phyloP scores from a whole-genome alignment of 2,113 vertebrate genomes.

The Epinephelus lanceolatus region DNA sequence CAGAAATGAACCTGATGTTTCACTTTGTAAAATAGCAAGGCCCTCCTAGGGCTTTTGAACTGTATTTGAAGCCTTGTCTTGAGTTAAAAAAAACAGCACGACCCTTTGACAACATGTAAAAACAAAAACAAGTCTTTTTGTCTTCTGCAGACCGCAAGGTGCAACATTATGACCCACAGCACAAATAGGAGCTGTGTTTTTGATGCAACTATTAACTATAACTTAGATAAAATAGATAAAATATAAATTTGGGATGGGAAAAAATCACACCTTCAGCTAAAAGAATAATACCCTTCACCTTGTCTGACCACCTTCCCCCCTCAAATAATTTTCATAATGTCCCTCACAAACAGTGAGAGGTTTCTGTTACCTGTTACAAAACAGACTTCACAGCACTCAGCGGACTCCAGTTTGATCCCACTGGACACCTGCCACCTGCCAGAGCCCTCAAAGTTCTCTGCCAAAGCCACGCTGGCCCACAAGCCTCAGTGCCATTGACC shows the following conservation, averaged over 20 bases:
- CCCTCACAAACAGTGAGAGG: not conserved
- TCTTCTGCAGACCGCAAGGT: not conserved
- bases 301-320: not conserved
- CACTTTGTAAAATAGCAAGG: too few relatives aligned
- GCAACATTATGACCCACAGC: not conserved
- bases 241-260: not conserved
- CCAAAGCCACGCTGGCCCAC: slow-evolving; percentile 16
- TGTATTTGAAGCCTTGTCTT: too few relatives aligned
- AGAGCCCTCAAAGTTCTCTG: slow-evolving; percentile 26
- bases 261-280: not conserved
- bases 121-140: too few relatives aligned
- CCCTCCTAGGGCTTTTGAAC: too few relatives aligned
- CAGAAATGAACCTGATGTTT: too few relatives aligned
- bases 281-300: not conserved
- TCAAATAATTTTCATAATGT: not conserved
- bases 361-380: not conserved
- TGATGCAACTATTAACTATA: not conserved
- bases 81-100: too few relatives aligned
- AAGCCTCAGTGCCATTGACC: not conserved
- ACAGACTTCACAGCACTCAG: slow-evolving; percentile 7
- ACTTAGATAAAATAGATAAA: not conserved
- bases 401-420: slow-evolving; percentile 20
- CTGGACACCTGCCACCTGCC: slow-evolving; percentile 32
- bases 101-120: too few relatives aligned
- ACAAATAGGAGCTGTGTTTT: not conserved